Conservation (phyloP, 2,113 vertebrate species). For the Pao palembangensis region DNA sequence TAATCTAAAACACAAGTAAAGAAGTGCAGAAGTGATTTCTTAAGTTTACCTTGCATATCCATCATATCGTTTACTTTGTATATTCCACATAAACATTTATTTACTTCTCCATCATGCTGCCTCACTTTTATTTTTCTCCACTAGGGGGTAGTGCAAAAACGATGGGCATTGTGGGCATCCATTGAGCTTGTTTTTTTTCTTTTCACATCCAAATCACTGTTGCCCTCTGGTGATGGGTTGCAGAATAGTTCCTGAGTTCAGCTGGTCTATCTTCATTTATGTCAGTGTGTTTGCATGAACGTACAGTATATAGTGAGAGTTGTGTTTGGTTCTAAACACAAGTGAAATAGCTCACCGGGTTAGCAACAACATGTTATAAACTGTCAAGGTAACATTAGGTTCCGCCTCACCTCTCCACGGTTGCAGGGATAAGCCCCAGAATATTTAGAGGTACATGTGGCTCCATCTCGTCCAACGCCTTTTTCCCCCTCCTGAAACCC, state of each 20-base stretch:
- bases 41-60: not conserved
- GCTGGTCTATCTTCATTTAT: no score
- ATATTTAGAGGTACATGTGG: slow-evolving; percentile 90
- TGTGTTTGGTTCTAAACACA: no score
- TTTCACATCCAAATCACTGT: not conserved
- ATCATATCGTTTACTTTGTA: no score
- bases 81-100: not conserved
- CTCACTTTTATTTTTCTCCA: not conserved
- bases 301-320: no score
- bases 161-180: not conserved
- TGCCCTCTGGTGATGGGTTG: no score
- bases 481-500: slow-evolving; percentile 75
- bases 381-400: not conserved
- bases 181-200: not conserved
- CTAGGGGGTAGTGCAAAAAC: not conserved
- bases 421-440: slow-evolving; percentile 86
- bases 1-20: no score
- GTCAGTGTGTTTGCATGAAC: no score
- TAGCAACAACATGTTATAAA: not conserved
- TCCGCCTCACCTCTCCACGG: slow-evolving; percentile 87
- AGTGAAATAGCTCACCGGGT: no score
- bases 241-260: no score
- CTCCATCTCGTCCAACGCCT: slow-evolving; percentile 62
- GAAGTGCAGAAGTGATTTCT: not conserved
- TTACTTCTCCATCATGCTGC: no score